phyloP scores from a whole-genome alignment of 1,140 invertebrate genomes.

The Achroia grisella region DNA sequence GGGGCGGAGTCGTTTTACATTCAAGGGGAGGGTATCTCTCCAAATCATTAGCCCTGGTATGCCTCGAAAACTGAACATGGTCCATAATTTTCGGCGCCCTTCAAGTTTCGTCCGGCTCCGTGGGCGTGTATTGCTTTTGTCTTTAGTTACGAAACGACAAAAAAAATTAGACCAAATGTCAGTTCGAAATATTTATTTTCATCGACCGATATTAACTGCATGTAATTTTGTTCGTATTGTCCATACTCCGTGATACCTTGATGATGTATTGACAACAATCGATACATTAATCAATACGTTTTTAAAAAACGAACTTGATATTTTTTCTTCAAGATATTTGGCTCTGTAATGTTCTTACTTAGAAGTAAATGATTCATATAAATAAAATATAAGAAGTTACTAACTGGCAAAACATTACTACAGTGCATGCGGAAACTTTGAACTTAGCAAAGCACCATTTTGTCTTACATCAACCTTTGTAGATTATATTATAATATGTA shows the following conservation, averaged over 20 bases:
- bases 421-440: too few species aligned
- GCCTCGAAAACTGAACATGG: slow-evolving; percentile 43
- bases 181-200: slow-evolving; percentile 56
- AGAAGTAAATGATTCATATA: too few species aligned
- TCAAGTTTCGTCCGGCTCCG: slow-evolving; percentile 30
- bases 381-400: too few species aligned
- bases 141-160: slow-evolving; percentile 47
- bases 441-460: too few species aligned
- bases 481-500: too few species aligned
- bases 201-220: slow-evolving; percentile 28
- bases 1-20: slow-evolving; percentile 66
- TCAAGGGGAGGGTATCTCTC: slow-evolving; percentile 66
- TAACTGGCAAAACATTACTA: too few species aligned
- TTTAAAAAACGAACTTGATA: slow-evolving; percentile 9
- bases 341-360: too few species aligned
- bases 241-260: slow-evolving; percentile 27
- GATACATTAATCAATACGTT: slow-evolving; percentile 39
- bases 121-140: slow-evolving; percentile 65
- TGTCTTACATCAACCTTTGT: too few species aligned
- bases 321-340: slow-evolving; percentile 1
- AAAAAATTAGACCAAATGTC: slow-evolving; percentile 48
- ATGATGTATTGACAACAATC: slow-evolving; percentile 44
- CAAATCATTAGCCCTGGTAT: slow-evolving; percentile 68
- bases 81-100: slow-evolving; percentile 58
- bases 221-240: slow-evolving; percentile 50